These are phyloP conservation scores for Phrynosoma blainvillii DNA, from an alignment of 2,113 vertebrate genomes.

Conservation along the genomic window DNA sequence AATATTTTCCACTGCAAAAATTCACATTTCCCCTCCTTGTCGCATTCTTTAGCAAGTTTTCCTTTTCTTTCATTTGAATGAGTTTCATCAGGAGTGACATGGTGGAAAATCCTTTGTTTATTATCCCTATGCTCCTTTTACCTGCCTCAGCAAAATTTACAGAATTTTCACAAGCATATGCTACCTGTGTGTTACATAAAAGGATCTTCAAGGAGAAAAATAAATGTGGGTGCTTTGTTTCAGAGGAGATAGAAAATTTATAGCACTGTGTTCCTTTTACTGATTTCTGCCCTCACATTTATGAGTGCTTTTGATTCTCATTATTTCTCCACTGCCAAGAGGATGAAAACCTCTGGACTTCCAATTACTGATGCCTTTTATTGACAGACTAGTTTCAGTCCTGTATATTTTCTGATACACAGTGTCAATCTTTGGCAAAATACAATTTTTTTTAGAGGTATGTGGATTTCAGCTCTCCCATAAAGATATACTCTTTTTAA, in stretches of 20 bases:
- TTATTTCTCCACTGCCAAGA: conserved; percentile 71
- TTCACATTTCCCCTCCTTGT: conserved; percentile 10
- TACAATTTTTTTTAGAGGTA: conserved; percentile 77
- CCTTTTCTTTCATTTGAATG: not conserved
- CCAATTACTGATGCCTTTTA: conserved; percentile 70
- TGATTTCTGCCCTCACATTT: conserved; percentile 38
- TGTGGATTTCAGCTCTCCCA: conserved; percentile 58
- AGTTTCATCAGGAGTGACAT: not conserved
- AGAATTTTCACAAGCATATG: conserved; percentile 29
- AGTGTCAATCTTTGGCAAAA: conserved; percentile 71
- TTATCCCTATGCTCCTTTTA: not conserved
- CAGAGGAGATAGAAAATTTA: conserved; percentile 49
- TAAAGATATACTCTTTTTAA: conserved; percentile 45
- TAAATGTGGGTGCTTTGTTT: conserved; percentile 33
- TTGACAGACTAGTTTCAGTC: conserved; percentile 43
- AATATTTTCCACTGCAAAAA: conserved; percentile 1
- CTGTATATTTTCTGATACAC: conserved; percentile 57
- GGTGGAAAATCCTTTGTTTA: conserved; percentile 34
- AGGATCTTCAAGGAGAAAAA: conserved; percentile 7
- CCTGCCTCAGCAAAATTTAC: conserved; percentile 46
- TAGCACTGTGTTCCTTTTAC: conserved; percentile 35
- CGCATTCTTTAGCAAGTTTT: not conserved
- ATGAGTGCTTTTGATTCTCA: conserved; percentile 65
- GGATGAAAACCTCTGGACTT: conserved; percentile 64
- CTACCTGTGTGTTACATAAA: conserved; percentile 32